Base-by-base conservation (phyloP, 1,140 invertebrate genomes). In the Calycopis cecrops region DNA sequence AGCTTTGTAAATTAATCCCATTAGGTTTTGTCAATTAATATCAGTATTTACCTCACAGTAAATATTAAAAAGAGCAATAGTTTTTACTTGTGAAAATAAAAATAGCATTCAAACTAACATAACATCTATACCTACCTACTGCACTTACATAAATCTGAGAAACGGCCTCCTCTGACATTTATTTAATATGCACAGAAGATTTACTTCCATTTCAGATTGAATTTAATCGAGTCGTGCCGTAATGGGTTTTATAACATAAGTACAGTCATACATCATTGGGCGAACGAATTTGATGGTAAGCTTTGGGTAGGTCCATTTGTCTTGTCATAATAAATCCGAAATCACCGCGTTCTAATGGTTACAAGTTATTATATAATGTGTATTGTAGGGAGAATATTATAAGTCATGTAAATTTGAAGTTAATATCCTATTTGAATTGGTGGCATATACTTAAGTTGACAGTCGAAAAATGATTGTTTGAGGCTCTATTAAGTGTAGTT, bases 171-270 rank as follows among this genome's bases (percentile, higher is more conserved):
- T 61, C 73, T 57, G 67, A 72, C 74, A 63, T 77, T 76, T 71
- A 81, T 79, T 79, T 78, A 79, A 82, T 73, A 78, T 73, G 70
- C 71, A 69, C 69, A 66, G 71, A 79, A 74, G 79, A 82, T 79
- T 82, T 79, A 82, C 73, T 68, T 69, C 59, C 58, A 63, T 56
- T 64, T 61, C 59, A 69, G 71, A 76, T 73, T 79, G 73, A 78
- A 79, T 79, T 75, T 73, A 82, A 79, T 79, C 66, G 74, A 66
- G 65, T 58, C 54, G 50, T 52, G 58, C 67, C 42, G 60, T 74
- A 81, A 79, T 79, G 69, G 76, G 70, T 63, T 74, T 73, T 70
- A 67, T 74, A 69, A 70, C 66, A 63, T 62, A 70, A 72, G 64
- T 69, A 69, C 58, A 42, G 60, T 48, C 64, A 65, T 74, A 67